Evolutionary conservation across 2,888 invertebrate species (phyloP).

Genomic region (Globia sparganii): DNA sequence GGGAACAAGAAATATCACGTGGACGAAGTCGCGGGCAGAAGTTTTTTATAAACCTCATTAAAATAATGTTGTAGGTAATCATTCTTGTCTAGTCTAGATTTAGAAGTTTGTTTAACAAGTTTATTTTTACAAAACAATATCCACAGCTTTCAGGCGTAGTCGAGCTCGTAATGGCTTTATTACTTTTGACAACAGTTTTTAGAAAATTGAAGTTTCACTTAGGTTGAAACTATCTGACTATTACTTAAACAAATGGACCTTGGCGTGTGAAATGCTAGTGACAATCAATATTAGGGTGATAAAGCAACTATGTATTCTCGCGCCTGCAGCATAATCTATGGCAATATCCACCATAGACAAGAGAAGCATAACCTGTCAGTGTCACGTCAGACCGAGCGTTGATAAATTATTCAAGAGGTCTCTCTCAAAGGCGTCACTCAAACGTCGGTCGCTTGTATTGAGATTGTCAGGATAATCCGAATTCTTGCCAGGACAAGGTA

Average conservation of each 20-base stretch:
- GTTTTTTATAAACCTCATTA: constrained; percentile 7
- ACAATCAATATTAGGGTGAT: too few species aligned
- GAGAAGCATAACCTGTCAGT: constrained; percentile 31
- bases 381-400: constrained; percentile 20
- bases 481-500: constrained; percentile 40
- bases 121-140: background rate
- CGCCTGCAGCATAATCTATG: background rate
- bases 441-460: constrained; percentile 45
- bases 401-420: constrained; percentile 53
- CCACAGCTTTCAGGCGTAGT: background rate
- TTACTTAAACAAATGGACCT: background rate
- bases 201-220: background rate
- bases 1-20: background rate
- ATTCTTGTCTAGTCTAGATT: constrained; percentile 1
- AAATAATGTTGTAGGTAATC: background rate
- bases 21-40: background rate
- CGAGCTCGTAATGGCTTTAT: background rate
- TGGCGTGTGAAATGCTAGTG: background rate
- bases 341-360: constrained; percentile 25
- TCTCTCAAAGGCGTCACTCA: constrained; percentile 50
- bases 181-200: background rate
- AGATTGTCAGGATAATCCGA: constrained; percentile 49
- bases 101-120: background rate
- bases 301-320: too few species aligned
- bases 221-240: too few species aligned